Conservation (phyloP, 2,113 vertebrate genomes). For the Bos taurus region ARS-UCD2.0 NC_037331.1:88031001-88031500, state of each 20-base stretch:
- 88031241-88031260: too few species aligned
- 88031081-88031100: background rate
- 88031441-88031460: background rate
- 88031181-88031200: background rate
- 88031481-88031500: background rate
- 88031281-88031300: too few species aligned
- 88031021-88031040: background rate
- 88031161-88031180: background rate
- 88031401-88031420: background rate
- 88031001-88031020: background rate
- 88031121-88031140: background rate
- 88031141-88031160: background rate
- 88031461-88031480: background rate
- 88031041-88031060: background rate
- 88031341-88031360: background rate
- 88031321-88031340: too few species aligned
- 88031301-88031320: too few species aligned
- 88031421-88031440: slow-evolving; percentile 21
- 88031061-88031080: background rate
- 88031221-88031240: too few species aligned
- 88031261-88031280: too few species aligned
- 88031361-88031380: background rate
- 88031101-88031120: background rate
- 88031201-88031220: too few species aligned
- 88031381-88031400: background rate